Evolutionary conservation across 2,797 vertebrate genomes (phyloP).

Genomic region (Hyperoplus lanceolatus): DNA sequence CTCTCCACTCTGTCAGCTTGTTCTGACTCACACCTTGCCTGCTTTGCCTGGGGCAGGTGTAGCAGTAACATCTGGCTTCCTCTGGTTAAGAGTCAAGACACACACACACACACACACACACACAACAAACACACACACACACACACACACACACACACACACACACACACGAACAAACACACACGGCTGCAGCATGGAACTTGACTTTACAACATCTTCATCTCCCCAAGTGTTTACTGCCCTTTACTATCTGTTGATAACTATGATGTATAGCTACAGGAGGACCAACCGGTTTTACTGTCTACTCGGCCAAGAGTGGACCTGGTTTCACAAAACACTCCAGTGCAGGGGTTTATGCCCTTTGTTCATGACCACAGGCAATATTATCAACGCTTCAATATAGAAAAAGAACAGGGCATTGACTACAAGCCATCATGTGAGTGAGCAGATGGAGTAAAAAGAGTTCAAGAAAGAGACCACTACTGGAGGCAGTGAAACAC

Average conservation of each 20-base stretch:
- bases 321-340: neutral
- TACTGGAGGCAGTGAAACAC: neutral
- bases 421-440: neutral
- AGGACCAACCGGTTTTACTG: neutral
- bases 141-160: neutral
- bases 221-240: neutral
- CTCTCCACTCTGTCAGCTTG: neutral
- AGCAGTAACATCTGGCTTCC: slow-evolving; percentile 3
- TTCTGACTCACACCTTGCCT: neutral
- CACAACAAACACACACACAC: neutral
- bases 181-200: neutral
- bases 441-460: neutral
- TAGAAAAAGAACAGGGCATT: neutral
- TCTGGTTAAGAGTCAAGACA: neutral
- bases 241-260: neutral
- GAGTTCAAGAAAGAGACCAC: no score
- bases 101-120: neutral
- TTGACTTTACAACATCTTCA: neutral
- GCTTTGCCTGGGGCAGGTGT: neutral
- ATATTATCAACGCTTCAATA: neutral
- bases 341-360: neutral
- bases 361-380: slow-evolving; percentile 8
- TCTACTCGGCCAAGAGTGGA: neutral
- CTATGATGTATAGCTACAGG: neutral
- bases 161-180: no score